phyloP scores from a whole-genome alignment of 2,888 invertebrate species.

The Artemia sinica region DNA sequence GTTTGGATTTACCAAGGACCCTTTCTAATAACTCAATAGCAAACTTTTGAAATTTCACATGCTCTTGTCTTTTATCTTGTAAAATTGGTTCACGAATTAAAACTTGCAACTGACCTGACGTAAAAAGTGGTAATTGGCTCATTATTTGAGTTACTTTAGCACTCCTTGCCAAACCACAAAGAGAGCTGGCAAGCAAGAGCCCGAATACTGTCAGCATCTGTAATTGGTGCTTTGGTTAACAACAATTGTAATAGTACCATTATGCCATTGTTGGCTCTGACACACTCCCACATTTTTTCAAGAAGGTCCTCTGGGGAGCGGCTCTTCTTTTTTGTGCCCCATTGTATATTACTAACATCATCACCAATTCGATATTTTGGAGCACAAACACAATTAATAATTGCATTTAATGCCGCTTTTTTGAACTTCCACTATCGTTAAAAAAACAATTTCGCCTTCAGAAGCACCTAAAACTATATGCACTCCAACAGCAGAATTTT shows the following conservation, averaged over 20 bases:
- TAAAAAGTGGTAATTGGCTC: slow-evolving; percentile 81
- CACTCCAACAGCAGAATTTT: slow-evolving; percentile 54
- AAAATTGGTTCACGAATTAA: slow-evolving; percentile 91
- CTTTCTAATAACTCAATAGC: slow-evolving; percentile 73
- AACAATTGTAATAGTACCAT: slow-evolving; percentile 78
- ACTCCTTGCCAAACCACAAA: slow-evolving; percentile 82
- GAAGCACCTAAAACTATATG: slow-evolving; percentile 69
- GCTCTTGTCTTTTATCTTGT: slow-evolving; percentile 87
- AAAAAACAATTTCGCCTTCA: slow-evolving; percentile 79
- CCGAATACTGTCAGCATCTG: slow-evolving; percentile 86
- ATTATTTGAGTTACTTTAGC: slow-evolving; percentile 76
- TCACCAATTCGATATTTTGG: slow-evolving; percentile 57
- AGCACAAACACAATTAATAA: slow-evolving; percentile 85
- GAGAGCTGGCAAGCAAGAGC: slow-evolving; percentile 83
- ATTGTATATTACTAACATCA: slow-evolving; percentile 29
- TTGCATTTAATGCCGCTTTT: slow-evolving; percentile 61
- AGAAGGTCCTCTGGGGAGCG: slow-evolving; percentile 67
- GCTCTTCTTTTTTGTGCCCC: slow-evolving; percentile 38
- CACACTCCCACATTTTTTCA: slow-evolving; percentile 82
- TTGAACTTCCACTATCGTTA: slow-evolving; percentile 44
- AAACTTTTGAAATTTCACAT: slow-evolving; percentile 85
- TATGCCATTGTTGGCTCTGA: slow-evolving; percentile 84
- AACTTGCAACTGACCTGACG: slow-evolving; percentile 74
- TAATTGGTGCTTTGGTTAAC: slow-evolving; percentile 80
- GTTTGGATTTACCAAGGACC: slow-evolving; percentile 75